Base-by-base conservation (phyloP, 2,888 invertebrate species). In the Amiota communis region DNA sequence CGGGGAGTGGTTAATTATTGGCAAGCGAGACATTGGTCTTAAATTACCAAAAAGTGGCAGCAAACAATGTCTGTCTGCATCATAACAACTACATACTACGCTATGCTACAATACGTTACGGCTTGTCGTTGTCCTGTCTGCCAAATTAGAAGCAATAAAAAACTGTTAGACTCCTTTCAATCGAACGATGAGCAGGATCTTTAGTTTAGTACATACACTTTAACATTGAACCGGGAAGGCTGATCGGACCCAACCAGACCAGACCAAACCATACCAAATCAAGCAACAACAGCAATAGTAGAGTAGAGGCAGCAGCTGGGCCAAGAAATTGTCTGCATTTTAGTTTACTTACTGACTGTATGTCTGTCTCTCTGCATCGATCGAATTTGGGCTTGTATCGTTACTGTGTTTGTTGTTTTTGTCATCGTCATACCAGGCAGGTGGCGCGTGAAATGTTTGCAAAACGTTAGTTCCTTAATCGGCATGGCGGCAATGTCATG, bases 141-240 rank as follows among this genome's bases (percentile, higher is more conserved):
- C 76, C 78, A 81, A 81, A 80, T 85, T 84, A 82, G 80, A 83
- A 76, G 76, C 78, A 78, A 80, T 80, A 85, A 82, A 83, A 77
- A 79, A 76, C 69, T 68, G 78, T 83, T 79, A 76, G 79, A 74
- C 70, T 64, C 8, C 59, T 12, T 17, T 15, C 13, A 15, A 12
- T 12, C 63, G 63, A 69, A 51, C 65, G 64, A 77, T 77, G 67
- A 69, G 11, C 49, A 59, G 72, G 75, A 36, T 36, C 36, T 6
- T 36, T 36, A 13, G 51, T 68, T 68, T 53, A 68, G 67, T 53
- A 36, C 36, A 36, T 53, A 36, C 36, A 36, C 36, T 36, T 36
- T 36, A 36, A n/a, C 53, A 12, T 53, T 36, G 36, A 36, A 36
- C 2, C 36, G 36, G 6, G 36, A 36, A 36, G 36, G 36, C 36